These are phyloP conservation scores for Hirtodrosophila cameraria DNA, from an alignment of 2,888 invertebrate species.

Conservation along the genomic window DNA sequence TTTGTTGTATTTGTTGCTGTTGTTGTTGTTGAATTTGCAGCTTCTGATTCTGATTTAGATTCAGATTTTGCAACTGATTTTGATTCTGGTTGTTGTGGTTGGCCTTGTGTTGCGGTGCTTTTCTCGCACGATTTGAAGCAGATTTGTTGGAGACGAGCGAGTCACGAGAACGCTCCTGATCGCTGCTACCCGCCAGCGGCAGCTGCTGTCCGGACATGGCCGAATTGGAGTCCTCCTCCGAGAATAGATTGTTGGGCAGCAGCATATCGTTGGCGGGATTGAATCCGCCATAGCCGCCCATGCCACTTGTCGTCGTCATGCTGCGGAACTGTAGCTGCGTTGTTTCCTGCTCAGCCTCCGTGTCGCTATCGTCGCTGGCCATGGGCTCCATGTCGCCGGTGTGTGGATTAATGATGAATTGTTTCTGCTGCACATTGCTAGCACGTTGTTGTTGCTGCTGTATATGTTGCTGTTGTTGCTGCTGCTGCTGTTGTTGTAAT, in stretches of 20 bases:
- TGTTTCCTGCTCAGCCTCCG: slow-evolving; percentile 85
- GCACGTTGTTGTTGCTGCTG: slow-evolving; percentile 47
- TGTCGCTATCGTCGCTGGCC: slow-evolving; percentile 88
- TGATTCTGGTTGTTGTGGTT: slow-evolving; percentile 39
- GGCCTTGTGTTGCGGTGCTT: slow-evolving; percentile 42
- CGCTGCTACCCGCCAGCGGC: slow-evolving; percentile 84
- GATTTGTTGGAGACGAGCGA: slow-evolving; percentile 85
- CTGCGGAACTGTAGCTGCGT: slow-evolving; percentile 62
- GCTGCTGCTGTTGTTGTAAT: slow-evolving; percentile 39
- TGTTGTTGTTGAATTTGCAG: slow-evolving; percentile 44
- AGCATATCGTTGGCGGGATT: slow-evolving; percentile 72
- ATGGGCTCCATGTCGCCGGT: slow-evolving; percentile 94
- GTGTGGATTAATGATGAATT: slow-evolving; percentile 95
- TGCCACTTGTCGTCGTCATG: slow-evolving; percentile 48
- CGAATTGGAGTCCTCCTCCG: slow-evolving; percentile 85
- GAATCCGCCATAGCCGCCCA: slow-evolving; percentile 60
- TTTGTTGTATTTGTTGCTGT: slow-evolving; percentile 16
- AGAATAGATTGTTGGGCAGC: slow-evolving; percentile 71
- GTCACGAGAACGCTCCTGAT: slow-evolving; percentile 83
- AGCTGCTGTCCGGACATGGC: slow-evolving; percentile 84
- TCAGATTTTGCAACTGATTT: slow-evolving; percentile 24
- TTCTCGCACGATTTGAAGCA: slow-evolving; percentile 60
- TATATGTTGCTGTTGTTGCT: slow-evolving; percentile 30
- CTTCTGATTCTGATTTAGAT: slow-evolving; percentile 42
- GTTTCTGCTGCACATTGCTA: slow-evolving; percentile 84